Evolutionary conservation across 2,113 vertebrate genomes (phyloP).

Genomic region (Poeciliopsis prolifica): DNA sequence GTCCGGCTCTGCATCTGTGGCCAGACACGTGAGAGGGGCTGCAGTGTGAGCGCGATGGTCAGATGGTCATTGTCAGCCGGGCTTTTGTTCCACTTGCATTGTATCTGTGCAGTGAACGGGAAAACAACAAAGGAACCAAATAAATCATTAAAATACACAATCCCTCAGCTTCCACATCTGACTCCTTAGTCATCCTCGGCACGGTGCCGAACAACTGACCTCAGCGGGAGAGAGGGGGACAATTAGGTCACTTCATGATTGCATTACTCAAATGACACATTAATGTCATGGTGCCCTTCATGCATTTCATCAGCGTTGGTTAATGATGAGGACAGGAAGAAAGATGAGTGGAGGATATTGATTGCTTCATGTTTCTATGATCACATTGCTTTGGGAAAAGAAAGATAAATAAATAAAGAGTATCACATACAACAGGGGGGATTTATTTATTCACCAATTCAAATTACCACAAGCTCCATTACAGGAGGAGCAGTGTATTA

Average conservation of each 20-base stretch:
- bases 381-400: conserved; percentile 23
- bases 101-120: conserved; percentile 75
- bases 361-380: conserved; percentile 49
- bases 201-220: conserved; percentile 59
- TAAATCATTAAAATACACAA: conserved; percentile 76
- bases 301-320: conserved; percentile 59
- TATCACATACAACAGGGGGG: conserved; percentile 22
- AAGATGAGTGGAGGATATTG: conserved; percentile 33
- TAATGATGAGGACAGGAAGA: conserved; percentile 54
- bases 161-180: conserved; percentile 72
- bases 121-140: conserved; percentile 75
- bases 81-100: conserved; percentile 75
- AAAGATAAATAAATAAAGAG: background rate
- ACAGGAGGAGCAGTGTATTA: conserved; percentile 50
- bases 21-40: conserved; percentile 53
- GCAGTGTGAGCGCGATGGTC: conserved; percentile 68
- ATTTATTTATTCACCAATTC: conserved; percentile 56
- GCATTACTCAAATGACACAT: conserved; percentile 71
- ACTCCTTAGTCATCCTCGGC: conserved; percentile 69
- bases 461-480: conserved; percentile 51
- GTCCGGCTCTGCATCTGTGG: conserved; percentile 45
- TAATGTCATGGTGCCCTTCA: conserved; percentile 68
- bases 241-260: conserved; percentile 76
- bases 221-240: conserved; percentile 50
- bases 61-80: conserved; percentile 74